Conservation (phyloP, 2,113 vertebrate species). For the Tragelaphus buxtoni region DNA sequence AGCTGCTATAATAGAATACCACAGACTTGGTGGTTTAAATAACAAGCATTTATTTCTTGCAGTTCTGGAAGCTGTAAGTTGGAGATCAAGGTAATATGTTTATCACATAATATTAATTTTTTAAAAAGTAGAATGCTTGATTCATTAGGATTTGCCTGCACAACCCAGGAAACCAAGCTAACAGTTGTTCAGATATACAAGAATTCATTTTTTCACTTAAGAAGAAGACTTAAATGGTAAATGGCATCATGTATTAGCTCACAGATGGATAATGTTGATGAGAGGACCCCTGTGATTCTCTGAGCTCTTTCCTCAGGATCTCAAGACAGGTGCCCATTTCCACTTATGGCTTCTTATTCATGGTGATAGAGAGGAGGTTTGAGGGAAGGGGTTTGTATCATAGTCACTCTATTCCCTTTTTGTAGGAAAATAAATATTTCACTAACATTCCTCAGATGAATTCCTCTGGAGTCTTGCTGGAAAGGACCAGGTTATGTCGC, state of each 20-base stretch:
- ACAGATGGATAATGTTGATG: background rate
- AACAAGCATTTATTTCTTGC: background rate
- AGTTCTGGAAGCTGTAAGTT: background rate
- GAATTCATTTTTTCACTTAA: background rate
- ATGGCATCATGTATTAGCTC: background rate
- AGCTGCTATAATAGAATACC: background rate
- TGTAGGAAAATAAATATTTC: background rate
- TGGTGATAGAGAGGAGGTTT: background rate
- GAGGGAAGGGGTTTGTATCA: background rate
- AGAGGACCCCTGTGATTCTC: background rate
- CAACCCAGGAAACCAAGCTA: background rate
- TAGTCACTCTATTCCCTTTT: background rate
- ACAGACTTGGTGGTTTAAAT: background rate
- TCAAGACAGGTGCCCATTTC: background rate
- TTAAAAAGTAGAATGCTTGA: background rate
- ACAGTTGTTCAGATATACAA: background rate
- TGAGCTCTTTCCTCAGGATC: background rate
- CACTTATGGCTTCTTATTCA: background rate
- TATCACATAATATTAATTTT: background rate
- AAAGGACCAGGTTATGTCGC: background rate
- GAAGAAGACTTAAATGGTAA: background rate
- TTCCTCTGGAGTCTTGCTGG: background rate
- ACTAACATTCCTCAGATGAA: background rate
- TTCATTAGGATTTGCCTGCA: background rate
- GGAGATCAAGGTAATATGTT: background rate